Evolutionary conservation across 35 echinoderm and acorn worm species (phyloP), one percentile per base, ranked within the genome.

Genomic region (Eucidaris tribuloides): DNA sequence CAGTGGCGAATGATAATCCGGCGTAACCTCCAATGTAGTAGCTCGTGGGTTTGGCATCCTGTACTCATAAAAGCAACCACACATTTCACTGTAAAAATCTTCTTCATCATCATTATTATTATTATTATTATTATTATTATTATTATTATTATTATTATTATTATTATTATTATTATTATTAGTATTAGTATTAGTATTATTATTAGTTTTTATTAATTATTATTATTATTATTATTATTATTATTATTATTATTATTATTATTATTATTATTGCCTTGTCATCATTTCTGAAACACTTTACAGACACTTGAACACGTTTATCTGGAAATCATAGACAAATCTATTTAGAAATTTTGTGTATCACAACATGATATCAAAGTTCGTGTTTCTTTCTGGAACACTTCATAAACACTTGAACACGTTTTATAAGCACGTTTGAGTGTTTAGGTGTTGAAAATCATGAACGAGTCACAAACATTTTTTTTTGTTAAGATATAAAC

Each of bases 21-120:
- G 78, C 62, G 63, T 92, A 92, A 35, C 89, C 89, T 59, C 58
- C 48, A 29, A 92, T 48, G 62, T 92, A 92, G 17, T 92, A 62
- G 11, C 32, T 62, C 2, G 89, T 85, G 19, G 88, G 35, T 49
- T 37, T 27, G 19, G 70, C 36, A 20, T 77, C 42, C 55, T 77
- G 24, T 18, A 3, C 4, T 22, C 24, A 79, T 50, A 2, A 5
- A 56, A 79, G 35, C n/a, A 44, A 2, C 28, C 1, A 46, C 7
- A 24, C 20, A 78, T 7, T 23, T 46, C 2, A 52, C 13, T 19
- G 1, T 50, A 50, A 24, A 34, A 24, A 42, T 54, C 19, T 30
- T 52, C 14, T 45, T 70, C 20, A 29, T 45, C 14, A 25, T 7
- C 9, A 41, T 48, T 48, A 24, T 25, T 50, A 15, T 25, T n/a